These are phyloP conservation scores for Gisinianus flammeolus DNA, from an alignment of 2,888 invertebrate genomes.

Conservation along the genomic window DNA sequence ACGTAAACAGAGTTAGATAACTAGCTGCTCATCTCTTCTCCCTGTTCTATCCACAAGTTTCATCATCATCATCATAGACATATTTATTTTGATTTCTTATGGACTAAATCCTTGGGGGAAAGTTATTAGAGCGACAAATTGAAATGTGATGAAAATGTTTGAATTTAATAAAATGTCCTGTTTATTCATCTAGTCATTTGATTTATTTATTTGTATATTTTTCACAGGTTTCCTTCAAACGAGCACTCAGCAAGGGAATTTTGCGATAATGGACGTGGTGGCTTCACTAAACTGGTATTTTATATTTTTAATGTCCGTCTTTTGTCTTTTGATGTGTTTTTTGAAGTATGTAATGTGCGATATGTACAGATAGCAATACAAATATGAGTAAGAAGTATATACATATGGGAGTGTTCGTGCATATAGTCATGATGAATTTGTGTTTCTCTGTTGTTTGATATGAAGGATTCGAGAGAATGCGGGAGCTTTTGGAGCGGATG, in stretches of 20 bases:
- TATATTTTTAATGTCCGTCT: background rate
- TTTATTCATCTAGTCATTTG: background rate
- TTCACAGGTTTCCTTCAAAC: slow-evolving; percentile 91
- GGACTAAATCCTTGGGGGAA: too few relatives aligned
- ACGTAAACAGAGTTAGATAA: too few relatives aligned
- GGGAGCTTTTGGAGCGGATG: slow-evolving; percentile 93
- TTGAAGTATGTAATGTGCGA: background rate
- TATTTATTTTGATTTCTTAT: too few relatives aligned
- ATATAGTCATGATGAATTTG: background rate
- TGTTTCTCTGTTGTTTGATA: background rate
- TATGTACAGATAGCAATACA: background rate
- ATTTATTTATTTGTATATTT: too few relatives aligned
- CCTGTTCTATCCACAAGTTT: too few relatives aligned
- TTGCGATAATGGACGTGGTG: slow-evolving; percentile 88
- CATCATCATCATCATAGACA: too few relatives aligned
- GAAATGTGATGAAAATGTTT: too few relatives aligned
- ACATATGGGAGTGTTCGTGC: too few relatives aligned
- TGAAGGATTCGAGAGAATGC: slow-evolving; percentile 81
- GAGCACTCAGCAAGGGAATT: slow-evolving; percentile 79
- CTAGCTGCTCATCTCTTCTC: too few relatives aligned
- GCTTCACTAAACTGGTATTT: slow-evolving; percentile 89
- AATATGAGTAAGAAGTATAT: background rate
- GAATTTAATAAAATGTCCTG: too few relatives aligned
- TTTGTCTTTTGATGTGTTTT: background rate
- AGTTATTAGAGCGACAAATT: too few relatives aligned